These are phyloP conservation scores for Eospalax fontanierii DNA, from an alignment of 2,797 vertebrate genomes.

Conservation along the genomic window DNA sequence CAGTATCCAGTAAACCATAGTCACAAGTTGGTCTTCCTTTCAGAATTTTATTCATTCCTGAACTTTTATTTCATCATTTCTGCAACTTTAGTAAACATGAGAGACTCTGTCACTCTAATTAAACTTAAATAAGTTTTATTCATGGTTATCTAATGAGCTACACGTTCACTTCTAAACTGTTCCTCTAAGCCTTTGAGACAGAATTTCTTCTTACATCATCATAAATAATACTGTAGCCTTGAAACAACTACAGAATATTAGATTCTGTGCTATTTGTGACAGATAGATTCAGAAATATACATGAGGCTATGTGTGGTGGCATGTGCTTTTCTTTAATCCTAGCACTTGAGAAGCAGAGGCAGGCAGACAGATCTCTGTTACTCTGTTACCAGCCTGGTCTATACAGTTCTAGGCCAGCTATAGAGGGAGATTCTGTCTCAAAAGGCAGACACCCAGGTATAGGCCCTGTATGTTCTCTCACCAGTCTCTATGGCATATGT, in stretches of 20 bases:
- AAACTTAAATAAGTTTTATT: neutral
- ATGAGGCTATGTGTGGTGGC: neutral
- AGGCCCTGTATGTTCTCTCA: neutral
- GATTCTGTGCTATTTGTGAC: neutral
- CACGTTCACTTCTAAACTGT: neutral
- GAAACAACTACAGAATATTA: neutral
- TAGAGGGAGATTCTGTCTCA: too few species aligned
- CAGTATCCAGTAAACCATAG: neutral
- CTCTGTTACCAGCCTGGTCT: too few species aligned
- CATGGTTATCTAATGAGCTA: neutral
- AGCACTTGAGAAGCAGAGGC: too few species aligned
- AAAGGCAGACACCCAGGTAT: neutral
- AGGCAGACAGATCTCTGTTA: too few species aligned
- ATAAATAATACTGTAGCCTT: neutral
- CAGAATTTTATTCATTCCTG: neutral
- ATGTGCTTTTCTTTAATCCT: too few species aligned
- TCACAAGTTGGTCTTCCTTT: neutral
- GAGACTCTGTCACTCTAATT: neutral
- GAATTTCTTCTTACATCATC: neutral
- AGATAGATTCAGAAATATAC: neutral
- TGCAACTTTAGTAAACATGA: neutral
- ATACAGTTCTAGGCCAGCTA: neutral
- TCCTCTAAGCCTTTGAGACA: neutral
- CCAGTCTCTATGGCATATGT: neutral
- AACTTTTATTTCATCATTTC: neutral